Conservation (phyloP, 2,888 invertebrate genomes). For the Taphrorychus bicolor region DNA sequence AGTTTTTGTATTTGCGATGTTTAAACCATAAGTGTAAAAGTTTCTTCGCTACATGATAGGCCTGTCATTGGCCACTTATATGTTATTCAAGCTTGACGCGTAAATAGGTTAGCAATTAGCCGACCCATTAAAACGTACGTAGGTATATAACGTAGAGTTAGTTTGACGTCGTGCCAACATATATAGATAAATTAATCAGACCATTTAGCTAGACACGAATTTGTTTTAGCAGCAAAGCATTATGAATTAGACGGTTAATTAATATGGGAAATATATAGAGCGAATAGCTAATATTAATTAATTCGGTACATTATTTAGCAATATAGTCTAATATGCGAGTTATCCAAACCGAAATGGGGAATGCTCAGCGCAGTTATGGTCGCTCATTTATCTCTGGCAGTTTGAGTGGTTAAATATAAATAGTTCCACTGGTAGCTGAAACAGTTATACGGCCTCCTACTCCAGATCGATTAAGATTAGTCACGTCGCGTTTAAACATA, state of each 20-base stretch:
- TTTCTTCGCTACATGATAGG: no score
- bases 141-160: background rate
- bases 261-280: slow-evolving; percentile 14
- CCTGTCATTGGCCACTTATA: background rate
- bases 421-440: background rate
- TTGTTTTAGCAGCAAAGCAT: slow-evolving; percentile 14
- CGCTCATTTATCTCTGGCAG: background rate
- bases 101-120: background rate
- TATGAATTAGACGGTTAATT: slow-evolving; percentile 14
- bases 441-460: background rate
- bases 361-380: background rate
- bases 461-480: no score
- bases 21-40: no score
- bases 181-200: slow-evolving; percentile 17
- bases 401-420: background rate
- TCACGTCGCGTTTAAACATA: background rate
- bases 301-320: slow-evolving; percentile 11
- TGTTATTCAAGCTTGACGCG: background rate
- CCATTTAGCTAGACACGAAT: slow-evolving; percentile 12
- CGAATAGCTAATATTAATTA: slow-evolving; percentile 15
- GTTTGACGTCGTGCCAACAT: slow-evolving; percentile 8
- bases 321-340: slow-evolving; percentile 7
- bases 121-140: background rate
- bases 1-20: no score
- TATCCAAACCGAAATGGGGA: background rate